A percentile compares a stretch with the other conserved stretches of the same genome.
phyloP scores from a whole-genome alignment of 2,113 vertebrate species.

The Odocoileus hemionus region DNA sequence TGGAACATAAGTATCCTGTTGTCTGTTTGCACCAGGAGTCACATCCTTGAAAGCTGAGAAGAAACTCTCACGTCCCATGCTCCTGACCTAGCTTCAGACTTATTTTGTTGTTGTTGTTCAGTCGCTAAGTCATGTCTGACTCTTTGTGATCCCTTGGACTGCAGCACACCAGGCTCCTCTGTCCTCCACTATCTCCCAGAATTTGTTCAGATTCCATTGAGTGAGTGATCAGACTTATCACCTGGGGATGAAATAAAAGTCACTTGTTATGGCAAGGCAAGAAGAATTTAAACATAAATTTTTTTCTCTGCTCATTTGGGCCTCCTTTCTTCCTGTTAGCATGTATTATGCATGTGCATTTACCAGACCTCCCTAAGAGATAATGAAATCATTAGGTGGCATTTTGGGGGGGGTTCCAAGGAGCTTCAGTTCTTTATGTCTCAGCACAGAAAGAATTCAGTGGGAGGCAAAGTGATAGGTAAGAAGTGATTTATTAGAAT shows the following conservation, averaged over 20 bases:
- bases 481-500: not conserved
- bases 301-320: not conserved
- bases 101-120: not conserved
- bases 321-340: not conserved
- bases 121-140: not conserved
- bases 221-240: not conserved
- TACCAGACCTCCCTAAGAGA: not conserved
- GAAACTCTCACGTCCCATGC: not conserved
- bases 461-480: not conserved
- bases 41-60: not conserved
- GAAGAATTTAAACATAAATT: not conserved
- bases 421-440: not conserved
- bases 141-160: not conserved
- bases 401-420: not conserved
- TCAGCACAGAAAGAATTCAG: not conserved
- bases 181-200: not conserved
- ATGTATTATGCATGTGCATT: not conserved
- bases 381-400: not conserved
- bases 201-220: not conserved
- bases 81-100: not conserved
- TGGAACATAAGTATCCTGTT: not conserved
- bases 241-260: not conserved
- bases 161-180: not conserved
- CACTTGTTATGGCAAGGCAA: not conserved
- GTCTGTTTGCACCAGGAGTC: not conserved